Evolutionary conservation across 53 echinoderm and acorn worm species (phyloP), one percentile per base, ranked within the genome.

Genomic region (Paracentrotus lividus): DNA sequence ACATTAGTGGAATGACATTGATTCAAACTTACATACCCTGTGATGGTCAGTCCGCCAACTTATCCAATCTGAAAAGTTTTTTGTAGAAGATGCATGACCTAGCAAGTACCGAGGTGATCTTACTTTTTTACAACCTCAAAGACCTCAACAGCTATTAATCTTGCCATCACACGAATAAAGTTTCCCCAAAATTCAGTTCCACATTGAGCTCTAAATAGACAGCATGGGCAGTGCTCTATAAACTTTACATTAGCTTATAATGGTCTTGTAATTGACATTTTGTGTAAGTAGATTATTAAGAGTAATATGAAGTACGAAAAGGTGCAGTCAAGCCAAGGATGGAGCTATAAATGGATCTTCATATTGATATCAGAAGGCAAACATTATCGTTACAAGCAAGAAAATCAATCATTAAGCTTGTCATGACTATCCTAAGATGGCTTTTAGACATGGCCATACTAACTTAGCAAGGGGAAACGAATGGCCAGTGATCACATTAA

Each of bases 271-370:
- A 81, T 81, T 81, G 81, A 45, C 81, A 81, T 81, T 81, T 47
- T 81, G 47, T 27, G 44, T 47, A 2, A 81, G 81, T 81, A 81
- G 44, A 81, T 81, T 81, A 47, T 81, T 81, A 12, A 45, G 32
- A 67, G 47, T 44, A 47, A 45, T 24, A 26, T 27, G 27, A n/a
- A 47, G 45, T 26, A 38, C 40, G 40, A 72, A 72, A 72, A 72
- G 72, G 72, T 72, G 72, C 72, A 72, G 36, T 81, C 81, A 81
- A 45, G 81, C n/a, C 81, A 45, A 81, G n/a, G 49, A 81, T 47
- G 27, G n/a, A 47, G 4, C 81, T 47, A 81, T 81, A 33, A 81
- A 81, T 81, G 81, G 81, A 47, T 45, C 81, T 47, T n/a, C 3
- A 12, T 81, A 81, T 81, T 45, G 2, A 81, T 12, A 81, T 45